phyloP scores from a whole-genome alignment of 1,140 invertebrate species.

The Neodiprion fabricii region DNA sequence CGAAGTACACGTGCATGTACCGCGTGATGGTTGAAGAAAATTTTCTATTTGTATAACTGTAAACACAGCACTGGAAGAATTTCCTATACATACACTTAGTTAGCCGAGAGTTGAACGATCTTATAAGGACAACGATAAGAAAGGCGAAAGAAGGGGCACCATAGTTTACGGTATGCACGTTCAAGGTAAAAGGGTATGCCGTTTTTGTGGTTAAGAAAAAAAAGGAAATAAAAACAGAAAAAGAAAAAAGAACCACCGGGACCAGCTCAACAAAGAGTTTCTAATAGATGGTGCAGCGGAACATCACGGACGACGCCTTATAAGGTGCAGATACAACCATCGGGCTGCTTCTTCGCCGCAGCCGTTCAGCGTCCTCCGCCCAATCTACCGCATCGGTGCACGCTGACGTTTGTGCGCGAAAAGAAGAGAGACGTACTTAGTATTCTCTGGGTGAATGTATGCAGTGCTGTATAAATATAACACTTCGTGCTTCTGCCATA shows the following conservation, averaged over 20 bases:
- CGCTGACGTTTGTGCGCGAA: no score
- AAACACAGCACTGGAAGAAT: no score
- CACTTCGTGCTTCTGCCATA: no score
- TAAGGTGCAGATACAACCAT: constrained; percentile 44
- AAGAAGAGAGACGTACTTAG: no score
- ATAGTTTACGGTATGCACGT: neutral
- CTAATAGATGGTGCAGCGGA: constrained; percentile 47
- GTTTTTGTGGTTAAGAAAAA: neutral
- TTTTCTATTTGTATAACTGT: no score
- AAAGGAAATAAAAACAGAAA: neutral
- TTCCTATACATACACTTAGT: no score
- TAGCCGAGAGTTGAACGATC: no score
- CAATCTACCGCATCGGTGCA: no score
- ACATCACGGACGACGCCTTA: constrained; percentile 49
- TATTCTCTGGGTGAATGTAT: no score
- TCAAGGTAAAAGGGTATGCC: neutral
- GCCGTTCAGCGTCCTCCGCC: neutral
- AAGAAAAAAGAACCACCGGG: constrained; percentile 33
- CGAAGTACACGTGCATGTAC: neutral
- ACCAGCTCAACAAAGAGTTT: constrained; percentile 53
- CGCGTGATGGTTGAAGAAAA: no score
- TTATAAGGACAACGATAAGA: no score
- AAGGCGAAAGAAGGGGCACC: neutral
- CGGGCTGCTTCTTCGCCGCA: neutral
- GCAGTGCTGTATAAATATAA: no score